Conservation (phyloP, 2,888 invertebrate genomes). For the Thumatha senex region DNA sequence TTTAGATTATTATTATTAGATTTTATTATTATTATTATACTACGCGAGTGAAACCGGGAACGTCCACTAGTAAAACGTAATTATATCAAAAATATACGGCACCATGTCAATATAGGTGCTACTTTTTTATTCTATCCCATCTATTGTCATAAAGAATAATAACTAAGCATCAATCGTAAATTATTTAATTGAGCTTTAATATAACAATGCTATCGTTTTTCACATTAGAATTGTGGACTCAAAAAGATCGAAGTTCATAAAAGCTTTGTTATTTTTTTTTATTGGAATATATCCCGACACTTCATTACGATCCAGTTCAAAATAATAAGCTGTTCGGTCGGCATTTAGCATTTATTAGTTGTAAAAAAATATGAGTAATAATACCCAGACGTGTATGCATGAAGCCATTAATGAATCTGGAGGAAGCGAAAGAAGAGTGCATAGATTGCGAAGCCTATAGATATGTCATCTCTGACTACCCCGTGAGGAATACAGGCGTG, state of each 20-base stretch:
- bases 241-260: conserved; percentile 48
- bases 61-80: too few species aligned
- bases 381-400: too few species aligned
- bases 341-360: neutral
- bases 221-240: conserved; percentile 46
- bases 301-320: conserved; percentile 1
- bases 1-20: too few species aligned
- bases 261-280: conserved; percentile 32
- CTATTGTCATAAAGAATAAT: conserved; percentile 70
- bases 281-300: neutral
- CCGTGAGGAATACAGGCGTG: too few species aligned
- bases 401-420: too few species aligned
- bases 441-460: too few species aligned
- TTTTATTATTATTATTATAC: too few species aligned
- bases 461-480: too few species aligned
- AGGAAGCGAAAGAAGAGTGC: too few species aligned
- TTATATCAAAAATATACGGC: too few species aligned
- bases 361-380: too few species aligned
- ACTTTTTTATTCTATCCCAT: conserved; percentile 51
- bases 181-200: conserved; percentile 71
- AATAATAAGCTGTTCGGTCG: neutral
- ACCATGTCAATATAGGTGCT: neutral
- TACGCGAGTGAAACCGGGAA: too few species aligned
- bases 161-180: conserved; percentile 70
- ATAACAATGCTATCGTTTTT: conserved; percentile 52